Evolutionary conservation across 2,888 invertebrate species (phyloP).

Genomic region (Spodoptera littoralis): DNA sequence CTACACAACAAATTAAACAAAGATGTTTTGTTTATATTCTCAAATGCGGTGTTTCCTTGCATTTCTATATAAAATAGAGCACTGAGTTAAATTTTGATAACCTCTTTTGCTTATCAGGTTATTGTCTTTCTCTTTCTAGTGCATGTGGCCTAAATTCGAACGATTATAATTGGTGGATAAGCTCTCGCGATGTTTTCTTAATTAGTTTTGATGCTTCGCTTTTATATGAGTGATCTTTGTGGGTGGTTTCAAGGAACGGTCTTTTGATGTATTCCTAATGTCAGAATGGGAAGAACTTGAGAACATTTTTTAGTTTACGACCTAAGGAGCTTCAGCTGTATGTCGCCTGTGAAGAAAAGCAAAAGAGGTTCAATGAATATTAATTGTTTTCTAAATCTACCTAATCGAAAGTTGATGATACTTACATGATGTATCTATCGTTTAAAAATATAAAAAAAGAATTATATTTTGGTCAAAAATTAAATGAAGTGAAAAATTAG

Average conservation of each 20-base stretch:
- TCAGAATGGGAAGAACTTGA: too few relatives aligned
- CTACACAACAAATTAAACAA: slow-evolving; percentile 25
- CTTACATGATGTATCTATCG: too few relatives aligned
- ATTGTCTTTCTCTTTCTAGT: slow-evolving; percentile 78
- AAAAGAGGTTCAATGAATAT: too few relatives aligned
- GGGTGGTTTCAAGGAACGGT: background rate
- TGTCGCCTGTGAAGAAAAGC: too few relatives aligned
- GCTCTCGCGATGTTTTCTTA: slow-evolving; percentile 36
- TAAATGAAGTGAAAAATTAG: too few relatives aligned
- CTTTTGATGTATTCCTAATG: too few relatives aligned
- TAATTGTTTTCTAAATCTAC: too few relatives aligned
- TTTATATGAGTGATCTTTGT: slow-evolving; percentile 24
- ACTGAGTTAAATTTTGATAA: slow-evolving; percentile 74
- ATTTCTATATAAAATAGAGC: slow-evolving; percentile 67
- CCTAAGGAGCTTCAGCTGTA: too few relatives aligned
- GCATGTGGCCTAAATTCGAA: slow-evolving; percentile 78
- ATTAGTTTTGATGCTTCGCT: slow-evolving; percentile 14
- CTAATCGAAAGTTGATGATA: too few relatives aligned
- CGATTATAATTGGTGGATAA: slow-evolving; percentile 57
- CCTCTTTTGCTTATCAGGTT: slow-evolving; percentile 70
- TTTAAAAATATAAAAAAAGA: too few relatives aligned
- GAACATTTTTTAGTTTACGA: too few relatives aligned
- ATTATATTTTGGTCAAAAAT: too few relatives aligned
- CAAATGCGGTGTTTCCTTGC: slow-evolving; percentile 47
- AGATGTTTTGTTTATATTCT: slow-evolving; percentile 32